Evolutionary conservation across 1,140 invertebrate species (phyloP), one percentile per base, ranked within the genome.

Genomic region (Pectinophora gossypiella): DNA sequence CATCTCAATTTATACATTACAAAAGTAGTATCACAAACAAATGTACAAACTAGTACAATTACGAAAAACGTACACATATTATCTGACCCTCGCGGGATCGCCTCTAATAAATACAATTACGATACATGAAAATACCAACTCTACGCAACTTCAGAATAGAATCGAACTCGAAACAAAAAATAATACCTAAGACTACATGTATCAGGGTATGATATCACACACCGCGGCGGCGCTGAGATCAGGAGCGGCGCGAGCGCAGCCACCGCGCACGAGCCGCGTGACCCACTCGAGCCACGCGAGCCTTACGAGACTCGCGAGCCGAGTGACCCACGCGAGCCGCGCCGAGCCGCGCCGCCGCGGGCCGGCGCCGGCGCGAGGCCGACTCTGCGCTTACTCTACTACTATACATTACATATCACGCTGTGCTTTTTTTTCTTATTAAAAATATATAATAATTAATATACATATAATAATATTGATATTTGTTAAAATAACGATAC

Each of bases 11-110:
- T 85, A 82, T 82, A 87, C 77, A 83, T 87, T 87, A 85, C 78
- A 87, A 84, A 84, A 81, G 85, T 87, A 87, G 82, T 87, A 87
- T 87, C 85, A 87, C 85, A 87, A 87, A 87, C 78, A 85, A 87
- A 85, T 85, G 85, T 87, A 85, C 85, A 72, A 83, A 77, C 76
- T 80, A 81, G 81, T 86, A 79, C 75, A 80, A 76, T 80, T 78
- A 82, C 79, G 71, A 79, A 73, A 78, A 76, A 81, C 76, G 75
- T 79, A 77, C 73, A 81, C 73, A 77, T 76, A 79, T 76, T 68
- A 15, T 65, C 44, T 54, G 75, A 76, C 63, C 72, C 56, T 75
- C 52, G 36, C 57, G 56, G 65, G 80, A 54, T 66, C 78, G 68
- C 67, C 72, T 80, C 82, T 82, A 86, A 84, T 84, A 84, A 84